Evolutionary conservation across 1,140 invertebrate genomes (phyloP).

Genomic region (Drosophila neocordata): DNA sequence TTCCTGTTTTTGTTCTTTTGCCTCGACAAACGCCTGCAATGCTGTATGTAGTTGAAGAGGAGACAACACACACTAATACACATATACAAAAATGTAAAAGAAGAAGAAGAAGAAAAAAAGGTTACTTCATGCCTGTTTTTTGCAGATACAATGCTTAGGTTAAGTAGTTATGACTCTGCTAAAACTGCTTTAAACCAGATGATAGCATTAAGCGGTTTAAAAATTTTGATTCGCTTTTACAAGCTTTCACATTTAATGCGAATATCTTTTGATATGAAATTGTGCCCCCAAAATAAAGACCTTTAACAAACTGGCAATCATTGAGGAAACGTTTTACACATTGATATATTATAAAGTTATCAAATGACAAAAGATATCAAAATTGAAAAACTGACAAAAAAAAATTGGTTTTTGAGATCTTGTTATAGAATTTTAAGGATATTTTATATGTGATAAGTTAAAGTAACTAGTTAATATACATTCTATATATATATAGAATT

Average conservation of each 20-base stretch:
- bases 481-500: no score
- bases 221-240: neutral
- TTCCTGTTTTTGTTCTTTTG: neutral
- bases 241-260: neutral
- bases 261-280: no score
- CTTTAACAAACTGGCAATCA: no score
- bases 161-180: slow-evolving; percentile 10
- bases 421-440: no score
- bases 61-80: neutral
- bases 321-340: no score
- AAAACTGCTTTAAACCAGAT: slow-evolving; percentile 9
- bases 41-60: slow-evolving; percentile 4
- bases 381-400: no score
- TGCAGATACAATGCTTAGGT: slow-evolving; percentile 4
- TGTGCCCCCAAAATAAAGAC: no score
- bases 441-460: no score
- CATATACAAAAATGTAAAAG: neutral
- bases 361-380: no score
- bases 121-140: slow-evolving; percentile 1
- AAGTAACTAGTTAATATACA: no score
- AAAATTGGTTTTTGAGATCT: no score
- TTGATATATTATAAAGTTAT: no score
- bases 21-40: slow-evolving; percentile 5
- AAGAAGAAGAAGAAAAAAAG: neutral
- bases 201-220: slow-evolving; percentile 8